These are phyloP conservation scores for Chaetodon auriga DNA, from an alignment of 2,113 vertebrate species.

Conservation along the genomic window DNA sequence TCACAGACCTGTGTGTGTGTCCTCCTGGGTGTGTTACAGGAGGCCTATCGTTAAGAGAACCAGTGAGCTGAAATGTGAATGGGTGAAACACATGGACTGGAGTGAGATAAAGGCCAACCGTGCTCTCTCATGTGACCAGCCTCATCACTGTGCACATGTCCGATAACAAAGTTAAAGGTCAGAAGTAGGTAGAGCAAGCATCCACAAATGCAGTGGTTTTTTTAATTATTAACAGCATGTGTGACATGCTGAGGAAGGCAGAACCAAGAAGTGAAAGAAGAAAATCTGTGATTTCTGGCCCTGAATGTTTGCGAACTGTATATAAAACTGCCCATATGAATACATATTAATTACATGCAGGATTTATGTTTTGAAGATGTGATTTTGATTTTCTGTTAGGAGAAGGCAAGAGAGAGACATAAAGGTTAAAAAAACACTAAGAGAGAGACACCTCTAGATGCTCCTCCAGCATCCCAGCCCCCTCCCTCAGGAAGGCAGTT, in stretches of 20 bases:
- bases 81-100: slow-evolving; percentile 47
- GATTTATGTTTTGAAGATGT: background rate
- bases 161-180: slow-evolving; percentile 49
- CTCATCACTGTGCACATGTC: slow-evolving; percentile 21
- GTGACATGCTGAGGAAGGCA: no score
- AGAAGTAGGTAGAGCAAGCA: background rate
- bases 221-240: no score
- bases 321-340: no score
- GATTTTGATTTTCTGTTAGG: background rate
- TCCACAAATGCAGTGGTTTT: background rate
- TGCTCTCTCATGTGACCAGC: slow-evolving; percentile 24
- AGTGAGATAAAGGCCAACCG: slow-evolving; percentile 42
- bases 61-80: slow-evolving; percentile 47
- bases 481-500: slow-evolving; percentile 14
- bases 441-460: slow-evolving; percentile 16
- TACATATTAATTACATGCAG: background rate
- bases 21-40: slow-evolving; percentile 34
- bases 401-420: background rate
- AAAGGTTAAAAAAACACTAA: slow-evolving; percentile 32
- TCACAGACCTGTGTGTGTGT: slow-evolving; percentile 54
- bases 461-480: slow-evolving; percentile 18
- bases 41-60: slow-evolving; percentile 23
- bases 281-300: no score
- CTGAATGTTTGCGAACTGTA: no score
- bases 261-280: no score